Conservation (phyloP, 1,140 invertebrate genomes). For the Bombus vancouverensis region DNA sequence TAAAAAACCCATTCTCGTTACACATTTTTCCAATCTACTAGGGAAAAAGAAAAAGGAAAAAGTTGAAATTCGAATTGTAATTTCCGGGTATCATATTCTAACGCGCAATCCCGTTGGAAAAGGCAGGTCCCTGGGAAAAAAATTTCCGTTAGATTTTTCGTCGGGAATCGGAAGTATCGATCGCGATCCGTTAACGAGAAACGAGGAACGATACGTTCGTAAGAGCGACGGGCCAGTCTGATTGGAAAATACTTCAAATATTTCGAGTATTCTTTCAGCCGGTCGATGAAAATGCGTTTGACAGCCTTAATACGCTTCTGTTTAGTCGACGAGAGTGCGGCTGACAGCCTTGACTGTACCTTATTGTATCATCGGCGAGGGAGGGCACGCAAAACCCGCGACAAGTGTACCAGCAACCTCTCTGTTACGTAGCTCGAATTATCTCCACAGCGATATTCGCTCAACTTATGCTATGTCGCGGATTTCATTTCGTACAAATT, state of each 20-base stretch:
- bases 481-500: background rate
- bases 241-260: slow-evolving; percentile 39
- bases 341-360: slow-evolving; percentile 52
- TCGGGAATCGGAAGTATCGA: background rate
- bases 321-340: slow-evolving; percentile 53
- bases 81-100: background rate
- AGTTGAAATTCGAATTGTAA: slow-evolving; percentile 15
- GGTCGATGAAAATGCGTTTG: slow-evolving; percentile 53
- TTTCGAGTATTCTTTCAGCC: slow-evolving; percentile 53
- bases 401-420: slow-evolving; percentile 16
- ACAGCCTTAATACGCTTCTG: slow-evolving; percentile 58
- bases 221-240: slow-evolving; percentile 20
- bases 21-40: background rate
- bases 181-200: slow-evolving; percentile 16
- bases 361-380: slow-evolving; percentile 53
- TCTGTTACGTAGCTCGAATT: background rate
- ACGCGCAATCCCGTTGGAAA: background rate
- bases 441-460: background rate
- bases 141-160: slow-evolving; percentile 3
- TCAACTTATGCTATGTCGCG: background rate
- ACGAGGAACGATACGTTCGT: slow-evolving; percentile 22
- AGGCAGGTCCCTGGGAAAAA: background rate
- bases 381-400: slow-evolving; percentile 43
- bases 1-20: background rate
- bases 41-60: background rate